These are phyloP conservation scores for Caenorhabditis briggsae DNA, from an alignment of 1,140 invertebrate species.

Conservation along the genomic window DNA sequence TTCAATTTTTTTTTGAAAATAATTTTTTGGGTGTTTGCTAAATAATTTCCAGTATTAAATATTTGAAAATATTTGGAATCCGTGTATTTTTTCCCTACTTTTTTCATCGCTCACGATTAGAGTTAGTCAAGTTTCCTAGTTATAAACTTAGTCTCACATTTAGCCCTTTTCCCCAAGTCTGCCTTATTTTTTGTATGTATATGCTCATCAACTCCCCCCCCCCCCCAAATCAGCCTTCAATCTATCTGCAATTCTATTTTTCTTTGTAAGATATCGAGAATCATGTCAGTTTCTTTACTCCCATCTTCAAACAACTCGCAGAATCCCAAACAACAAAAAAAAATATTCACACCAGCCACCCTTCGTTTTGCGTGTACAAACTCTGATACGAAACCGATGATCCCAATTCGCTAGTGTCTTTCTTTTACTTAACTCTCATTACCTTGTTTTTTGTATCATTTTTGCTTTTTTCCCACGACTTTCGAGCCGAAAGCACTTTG, in stretches of 20 bases:
- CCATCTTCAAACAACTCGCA: background rate
- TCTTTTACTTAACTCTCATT: conserved; percentile 22
- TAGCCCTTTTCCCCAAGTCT: background rate
- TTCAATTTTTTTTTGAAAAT: background rate
- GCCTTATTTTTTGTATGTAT: conserved; percentile 39
- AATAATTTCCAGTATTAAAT: conserved; percentile 18
- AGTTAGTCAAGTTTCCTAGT: background rate
- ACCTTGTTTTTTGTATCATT: conserved; percentile 41
- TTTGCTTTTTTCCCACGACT: background rate
- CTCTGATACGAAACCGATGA: conserved; percentile 48
- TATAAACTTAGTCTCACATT: background rate
- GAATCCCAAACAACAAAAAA: background rate
- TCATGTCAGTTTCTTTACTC: conserved; percentile 17
- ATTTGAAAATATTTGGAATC: background rate
- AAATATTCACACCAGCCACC: too few relatives aligned
- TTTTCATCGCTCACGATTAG: background rate
- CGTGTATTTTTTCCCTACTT: too few relatives aligned
- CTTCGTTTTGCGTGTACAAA: conserved; percentile 48
- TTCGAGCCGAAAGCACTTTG: background rate
- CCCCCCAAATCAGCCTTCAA: background rate
- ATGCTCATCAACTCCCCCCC: background rate
- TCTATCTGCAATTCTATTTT: background rate
- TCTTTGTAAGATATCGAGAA: conserved; percentile 4
- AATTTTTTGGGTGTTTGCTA: conserved; percentile 3
- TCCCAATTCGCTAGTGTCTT: conserved; percentile 47